Evolutionary conservation across 2,888 invertebrate genomes (phyloP).

Genomic region (Mythimna pallens): DNA sequence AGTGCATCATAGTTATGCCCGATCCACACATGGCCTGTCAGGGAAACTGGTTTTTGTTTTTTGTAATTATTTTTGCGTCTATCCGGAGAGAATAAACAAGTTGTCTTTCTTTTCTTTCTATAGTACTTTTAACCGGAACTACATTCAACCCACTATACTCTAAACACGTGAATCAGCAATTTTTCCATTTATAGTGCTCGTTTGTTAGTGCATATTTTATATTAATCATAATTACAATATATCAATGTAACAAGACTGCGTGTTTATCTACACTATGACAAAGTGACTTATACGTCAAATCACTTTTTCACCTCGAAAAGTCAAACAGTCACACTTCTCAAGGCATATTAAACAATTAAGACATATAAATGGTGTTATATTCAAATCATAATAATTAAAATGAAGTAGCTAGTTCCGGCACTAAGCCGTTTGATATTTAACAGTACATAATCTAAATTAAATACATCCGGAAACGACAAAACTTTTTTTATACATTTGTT

Average conservation of each 20-base stretch:
- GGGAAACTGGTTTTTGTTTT: too few relatives aligned
- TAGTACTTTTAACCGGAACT: too few relatives aligned
- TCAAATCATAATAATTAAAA: constrained; percentile 52
- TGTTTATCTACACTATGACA: constrained; percentile 5
- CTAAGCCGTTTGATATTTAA: constrained; percentile 37
- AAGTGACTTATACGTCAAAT: constrained; percentile 35
- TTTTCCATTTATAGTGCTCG: neutral
- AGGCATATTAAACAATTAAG: constrained; percentile 48
- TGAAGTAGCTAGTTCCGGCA: constrained; percentile 55
- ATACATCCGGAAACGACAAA: constrained; percentile 53
- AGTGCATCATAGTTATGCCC: too few relatives aligned
- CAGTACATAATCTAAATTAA: constrained; percentile 36
- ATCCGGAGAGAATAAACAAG: too few relatives aligned
- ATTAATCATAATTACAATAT: constrained; percentile 2
- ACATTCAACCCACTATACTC: too few relatives aligned
- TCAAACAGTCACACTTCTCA: constrained; percentile 32
- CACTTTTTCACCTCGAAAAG: constrained; percentile 51
- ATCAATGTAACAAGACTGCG: constrained; percentile 9
- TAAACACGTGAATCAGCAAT: neutral
- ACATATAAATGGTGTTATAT: constrained; percentile 27
- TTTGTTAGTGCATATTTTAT: neutral
- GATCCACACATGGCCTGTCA: too few relatives aligned
- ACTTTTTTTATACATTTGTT: constrained; percentile 33
- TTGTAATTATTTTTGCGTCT: too few relatives aligned
- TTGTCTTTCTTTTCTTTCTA: too few relatives aligned